Percentiles rank a stretch among this genome's conserved stretches.
Conservation (phyloP, 2,888 invertebrate species). For the Leptinotarsa tumamoca region DNA sequence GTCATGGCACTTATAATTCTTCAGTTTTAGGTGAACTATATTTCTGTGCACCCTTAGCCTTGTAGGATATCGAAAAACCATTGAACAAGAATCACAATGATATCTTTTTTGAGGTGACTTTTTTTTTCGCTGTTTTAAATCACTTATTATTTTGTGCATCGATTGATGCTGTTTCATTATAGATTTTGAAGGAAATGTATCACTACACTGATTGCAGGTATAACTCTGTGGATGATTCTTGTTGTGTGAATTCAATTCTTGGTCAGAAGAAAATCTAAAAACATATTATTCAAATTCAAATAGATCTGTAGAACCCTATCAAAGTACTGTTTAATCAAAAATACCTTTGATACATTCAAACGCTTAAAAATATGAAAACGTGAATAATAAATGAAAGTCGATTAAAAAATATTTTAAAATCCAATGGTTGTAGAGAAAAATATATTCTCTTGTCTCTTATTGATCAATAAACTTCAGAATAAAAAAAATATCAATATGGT, state of each 20-base stretch:
- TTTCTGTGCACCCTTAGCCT: slow-evolving; percentile 21
- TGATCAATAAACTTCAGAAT: neutral
- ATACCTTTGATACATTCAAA: no score
- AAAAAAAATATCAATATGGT: neutral
- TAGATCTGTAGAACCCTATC: no score
- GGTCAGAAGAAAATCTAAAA: slow-evolving; percentile 29
- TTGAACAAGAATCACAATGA: slow-evolving; percentile 9
- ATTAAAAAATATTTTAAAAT: neutral
- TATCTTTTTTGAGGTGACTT: slow-evolving; percentile 9
- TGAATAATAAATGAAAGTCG: neutral
- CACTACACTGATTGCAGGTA: slow-evolving; percentile 29
- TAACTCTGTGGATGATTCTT: slow-evolving; percentile 19
- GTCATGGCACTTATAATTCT: slow-evolving; percentile 8
- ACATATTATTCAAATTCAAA: neutral
- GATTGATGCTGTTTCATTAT: slow-evolving; percentile 14
- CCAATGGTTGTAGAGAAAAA: no score
- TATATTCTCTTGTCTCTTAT: no score
- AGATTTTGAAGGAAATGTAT: slow-evolving; percentile 14
- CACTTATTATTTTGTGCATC: slow-evolving; percentile 24
- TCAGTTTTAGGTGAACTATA: slow-evolving; percentile 27
- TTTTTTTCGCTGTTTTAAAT: neutral
- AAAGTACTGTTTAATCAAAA: no score
- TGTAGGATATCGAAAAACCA: slow-evolving; percentile 6
- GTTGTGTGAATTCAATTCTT: slow-evolving; percentile 24
- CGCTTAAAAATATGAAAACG: no score